phyloP scores from a whole-genome alignment of 2,797 vertebrate genomes.

The Salmo trutta region DNA sequence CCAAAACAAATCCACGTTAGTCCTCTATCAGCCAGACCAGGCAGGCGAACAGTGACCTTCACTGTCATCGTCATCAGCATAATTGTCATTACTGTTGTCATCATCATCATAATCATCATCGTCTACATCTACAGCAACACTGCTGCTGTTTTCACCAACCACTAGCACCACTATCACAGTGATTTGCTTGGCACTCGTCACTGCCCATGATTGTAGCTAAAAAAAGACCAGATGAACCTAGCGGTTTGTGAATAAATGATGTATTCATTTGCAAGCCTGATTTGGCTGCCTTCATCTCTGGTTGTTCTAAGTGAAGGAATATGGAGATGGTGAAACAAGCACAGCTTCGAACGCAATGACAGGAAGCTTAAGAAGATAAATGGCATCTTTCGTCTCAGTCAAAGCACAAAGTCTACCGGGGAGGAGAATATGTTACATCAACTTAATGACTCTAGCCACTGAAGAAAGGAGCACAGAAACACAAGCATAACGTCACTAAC shows the following conservation, averaged over 20 bases:
- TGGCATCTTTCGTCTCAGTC: not conserved
- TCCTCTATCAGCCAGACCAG: not conserved
- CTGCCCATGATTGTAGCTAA: not conserved
- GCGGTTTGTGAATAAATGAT: no score
- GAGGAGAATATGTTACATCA: not conserved
- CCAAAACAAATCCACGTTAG: not conserved
- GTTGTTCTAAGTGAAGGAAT: not conserved
- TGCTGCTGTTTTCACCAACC: no score
- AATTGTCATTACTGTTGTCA: not conserved
- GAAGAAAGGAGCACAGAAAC: no score
- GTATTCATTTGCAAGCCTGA: no score
- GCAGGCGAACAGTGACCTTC: not conserved
- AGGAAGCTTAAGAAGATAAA: constrained; percentile 1
- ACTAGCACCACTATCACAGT: no score
- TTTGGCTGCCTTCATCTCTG: not conserved
- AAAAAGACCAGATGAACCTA: no score
- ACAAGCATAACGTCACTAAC: no score
- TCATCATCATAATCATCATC: not conserved
- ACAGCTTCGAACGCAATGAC: not conserved
- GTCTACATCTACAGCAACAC: no score
- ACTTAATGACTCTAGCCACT: not conserved
- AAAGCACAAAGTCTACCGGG: not conserved
- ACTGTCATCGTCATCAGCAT: not conserved
- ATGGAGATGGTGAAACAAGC: not conserved
- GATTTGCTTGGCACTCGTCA: not conserved